Evolutionary conservation across 1,140 invertebrate genomes (phyloP).

Genomic region (Procambarus virginalis): DNA sequence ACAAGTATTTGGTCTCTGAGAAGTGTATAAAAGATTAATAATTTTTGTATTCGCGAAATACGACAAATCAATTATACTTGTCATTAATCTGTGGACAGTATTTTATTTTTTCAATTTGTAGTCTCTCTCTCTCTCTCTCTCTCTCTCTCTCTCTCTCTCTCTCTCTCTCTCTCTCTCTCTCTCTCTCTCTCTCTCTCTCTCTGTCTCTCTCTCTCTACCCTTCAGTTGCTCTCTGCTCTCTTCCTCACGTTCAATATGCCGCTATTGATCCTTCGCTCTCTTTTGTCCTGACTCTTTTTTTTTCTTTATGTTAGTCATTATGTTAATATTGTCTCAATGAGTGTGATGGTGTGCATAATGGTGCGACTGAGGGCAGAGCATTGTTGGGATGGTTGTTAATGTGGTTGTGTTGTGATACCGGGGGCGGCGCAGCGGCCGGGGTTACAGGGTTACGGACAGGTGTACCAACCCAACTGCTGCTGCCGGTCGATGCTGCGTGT

Average conservation of each 20-base stretch:
- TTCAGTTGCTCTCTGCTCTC: neutral
- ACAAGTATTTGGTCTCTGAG: too few relatives aligned
- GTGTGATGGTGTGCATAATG: neutral
- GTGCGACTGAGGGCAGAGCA: neutral
- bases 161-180: neutral
- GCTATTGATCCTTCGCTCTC: neutral
- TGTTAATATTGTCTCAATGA: neutral
- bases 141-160: too few relatives aligned
- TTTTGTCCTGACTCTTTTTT: neutral
- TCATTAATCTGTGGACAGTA: neutral
- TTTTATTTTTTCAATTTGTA: neutral
- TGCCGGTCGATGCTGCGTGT: neutral
- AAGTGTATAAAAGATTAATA: neutral
- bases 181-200: neutral
- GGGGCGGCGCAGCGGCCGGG: neutral
- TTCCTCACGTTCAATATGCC: neutral
- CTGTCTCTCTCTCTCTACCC: neutral
- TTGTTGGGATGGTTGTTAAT: neutral
- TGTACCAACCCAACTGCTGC: constrained; percentile 1
- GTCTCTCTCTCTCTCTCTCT: too few relatives aligned
- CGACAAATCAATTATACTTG: neutral
- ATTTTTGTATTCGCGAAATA: neutral
- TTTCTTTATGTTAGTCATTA: neutral
- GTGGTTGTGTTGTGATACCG: neutral
- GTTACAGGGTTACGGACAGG: neutral